Conservation (phyloP, 2,113 vertebrate genomes). For the Chinchilla lanigera region DNA sequence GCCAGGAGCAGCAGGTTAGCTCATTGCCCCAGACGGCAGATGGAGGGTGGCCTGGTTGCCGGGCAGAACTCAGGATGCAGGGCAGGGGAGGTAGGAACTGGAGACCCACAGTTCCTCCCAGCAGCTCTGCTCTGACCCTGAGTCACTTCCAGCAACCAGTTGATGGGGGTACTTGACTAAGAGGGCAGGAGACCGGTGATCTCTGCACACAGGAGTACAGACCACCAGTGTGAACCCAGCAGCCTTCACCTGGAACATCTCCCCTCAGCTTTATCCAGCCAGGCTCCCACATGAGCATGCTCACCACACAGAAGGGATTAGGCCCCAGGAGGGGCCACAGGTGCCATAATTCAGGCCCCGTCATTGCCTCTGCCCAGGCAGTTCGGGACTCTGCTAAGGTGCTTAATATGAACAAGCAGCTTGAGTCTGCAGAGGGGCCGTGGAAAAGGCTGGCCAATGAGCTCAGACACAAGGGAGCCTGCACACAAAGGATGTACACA, state of each 20-base stretch:
- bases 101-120: background rate
- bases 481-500: fast-evolving
- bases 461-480: no score
- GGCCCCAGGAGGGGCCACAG: fast-evolving
- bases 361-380: background rate
- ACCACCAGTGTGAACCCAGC: background rate
- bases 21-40: conserved; percentile 88
- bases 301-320: no score
- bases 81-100: background rate
- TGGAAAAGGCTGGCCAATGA: background rate
- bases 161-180: background rate
- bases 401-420: no score
- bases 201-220: background rate
- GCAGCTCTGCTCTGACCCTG: background rate
- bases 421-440: background rate
- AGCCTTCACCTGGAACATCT: background rate
- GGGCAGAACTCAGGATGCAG: conserved; percentile 83
- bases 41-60: conserved; percentile 89
- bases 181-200: background rate
- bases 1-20: conserved; percentile 83
- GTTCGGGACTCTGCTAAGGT: background rate
- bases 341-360: background rate
- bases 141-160: background rate
- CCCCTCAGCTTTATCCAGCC: fast-evolving
- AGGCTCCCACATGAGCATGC: background rate